Evolutionary conservation across 2,888 invertebrate species (phyloP), one percentile per base, ranked within the genome.

Genomic region (Taphrorychus bicolor): DNA sequence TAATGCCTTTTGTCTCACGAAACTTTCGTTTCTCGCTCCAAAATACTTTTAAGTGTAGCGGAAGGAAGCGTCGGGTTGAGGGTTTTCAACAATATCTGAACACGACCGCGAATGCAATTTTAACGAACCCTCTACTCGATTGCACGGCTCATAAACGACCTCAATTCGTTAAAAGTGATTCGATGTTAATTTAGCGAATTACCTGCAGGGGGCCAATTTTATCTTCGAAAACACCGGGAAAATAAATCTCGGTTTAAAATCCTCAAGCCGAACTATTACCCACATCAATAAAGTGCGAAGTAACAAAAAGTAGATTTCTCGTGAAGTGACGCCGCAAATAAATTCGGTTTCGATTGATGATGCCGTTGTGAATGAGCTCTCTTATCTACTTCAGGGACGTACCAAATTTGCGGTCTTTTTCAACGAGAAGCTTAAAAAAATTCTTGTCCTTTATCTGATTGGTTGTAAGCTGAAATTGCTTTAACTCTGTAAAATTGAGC

Each of bases 281-380:
- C 66, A 66, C 66, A 66, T 66, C 59, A 66, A 66, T 66, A 60
- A 60, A 66, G 61, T 62, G 57, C 58, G 48, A 49, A 58, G 70
- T 71, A 62, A 70, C 72, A 73, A 73, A 73, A 72, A 72, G 70
- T 66, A 61, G 65, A 72, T 69, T 70, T 72, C 70, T 56, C 66
- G 51, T 66, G 57, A 60, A 73, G 70, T 68, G 73, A 74, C 74
- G 66, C 69, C 68, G 68, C 66, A 71, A 68, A 74, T 74, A 73
- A 74, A 73, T 73, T 68, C 67, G 48, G 62, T 24, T 69, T 69
- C 69, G 69, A 71, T 72, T 69, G 71, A 66, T 70, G 67, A 62
- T 66, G 68, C 61, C 54, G 48, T 60, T 66, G 66, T 66, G 21
- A 59, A 17, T 56, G 41, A 57, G 42, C 54, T 51, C 60, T 66